Evolutionary conservation across 2,888 invertebrate genomes (phyloP), one percentile per base, ranked within the genome.

Genomic region (Spilarctia lutea): DNA sequence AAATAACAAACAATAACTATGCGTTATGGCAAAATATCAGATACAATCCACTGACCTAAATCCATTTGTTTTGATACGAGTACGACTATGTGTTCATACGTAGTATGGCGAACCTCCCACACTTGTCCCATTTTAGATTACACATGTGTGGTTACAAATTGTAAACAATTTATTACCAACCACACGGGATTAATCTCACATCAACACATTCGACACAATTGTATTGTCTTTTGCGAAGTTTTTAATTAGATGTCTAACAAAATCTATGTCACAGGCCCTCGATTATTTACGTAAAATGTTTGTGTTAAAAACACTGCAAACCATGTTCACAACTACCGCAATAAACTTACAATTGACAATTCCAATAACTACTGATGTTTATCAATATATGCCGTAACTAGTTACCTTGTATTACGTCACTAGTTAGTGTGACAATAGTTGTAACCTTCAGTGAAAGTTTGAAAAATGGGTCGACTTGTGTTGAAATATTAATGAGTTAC

Each of bases 111-210:
- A 86, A 89, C 91, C 94, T 94, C 95, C 94, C 95, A 94, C 95
- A 92, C 88, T 90, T 92, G 92, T 91, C 90, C 94, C 84, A 93
- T 93, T 94, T 93, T 93, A 92, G 90, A 88, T 88, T 85, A 82
- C 91, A 91, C 93, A 92, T 92, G 92, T 94, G 88, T 79, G 89
- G 82, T 74, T 76, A 75, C 82, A 83, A 86, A 80, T 87, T 84
- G 88, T 89, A 89, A 90, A 89, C 90, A 89, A 83, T 80, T 73
- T 77, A 68, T 33, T 30, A 65, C 18, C 52, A 73, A 39, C 35
- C 52, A 60, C 52, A 60, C 39, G n/a, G 42, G 68, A 56, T n/a
- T 80, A 82, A 75, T 76, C 68, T 81, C 30, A 24, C 30, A 48
- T 56, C 52, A 56, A 56, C 24, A 56, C 30, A n/a, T 68, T 68